These are phyloP conservation scores for Tenthredo mesomela DNA, from an alignment of 2,888 invertebrate species.

Conservation along the genomic window DNA sequence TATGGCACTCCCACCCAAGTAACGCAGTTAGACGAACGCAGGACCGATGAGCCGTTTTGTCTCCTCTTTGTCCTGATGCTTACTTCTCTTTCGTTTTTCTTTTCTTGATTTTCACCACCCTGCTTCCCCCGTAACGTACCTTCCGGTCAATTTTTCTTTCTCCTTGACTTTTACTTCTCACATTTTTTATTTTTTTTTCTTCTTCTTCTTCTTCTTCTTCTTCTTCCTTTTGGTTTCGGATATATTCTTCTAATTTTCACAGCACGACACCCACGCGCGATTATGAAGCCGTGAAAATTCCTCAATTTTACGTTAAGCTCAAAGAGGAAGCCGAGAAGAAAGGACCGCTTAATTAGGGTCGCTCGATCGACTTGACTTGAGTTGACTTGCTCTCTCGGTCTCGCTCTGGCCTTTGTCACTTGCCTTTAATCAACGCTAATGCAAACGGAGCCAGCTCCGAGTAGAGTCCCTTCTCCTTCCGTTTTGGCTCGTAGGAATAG, in stretches of 20 bases:
- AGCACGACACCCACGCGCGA: neutral
- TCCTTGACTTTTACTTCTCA: slow-evolving; percentile 33
- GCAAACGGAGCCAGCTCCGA: slow-evolving; percentile 11
- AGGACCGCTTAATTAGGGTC: slow-evolving; percentile 18
- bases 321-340: neutral
- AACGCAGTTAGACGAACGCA: slow-evolving; percentile 73
- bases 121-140: slow-evolving; percentile 51
- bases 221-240: neutral
- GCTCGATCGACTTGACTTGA: slow-evolving; percentile 3
- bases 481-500: neutral
- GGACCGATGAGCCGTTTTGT: slow-evolving; percentile 75
- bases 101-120: slow-evolving; percentile 38
- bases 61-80: slow-evolving; percentile 62
- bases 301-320: neutral
- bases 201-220: neutral
- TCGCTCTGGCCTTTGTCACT: slow-evolving; percentile 1
- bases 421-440: slow-evolving; percentile 45
- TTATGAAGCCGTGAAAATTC: slow-evolving; percentile 4
- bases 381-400: neutral
- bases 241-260: neutral
- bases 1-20: slow-evolving; percentile 64
- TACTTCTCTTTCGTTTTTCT: slow-evolving; percentile 65
- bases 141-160: slow-evolving; percentile 53
- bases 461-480: neutral
- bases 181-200: neutral